Percentiles rank a stretch among this genome's conserved stretches.
These are phyloP conservation scores for Danio tinwini DNA, from an alignment of 2,797 vertebrate species.

Conservation along the genomic window DNA sequence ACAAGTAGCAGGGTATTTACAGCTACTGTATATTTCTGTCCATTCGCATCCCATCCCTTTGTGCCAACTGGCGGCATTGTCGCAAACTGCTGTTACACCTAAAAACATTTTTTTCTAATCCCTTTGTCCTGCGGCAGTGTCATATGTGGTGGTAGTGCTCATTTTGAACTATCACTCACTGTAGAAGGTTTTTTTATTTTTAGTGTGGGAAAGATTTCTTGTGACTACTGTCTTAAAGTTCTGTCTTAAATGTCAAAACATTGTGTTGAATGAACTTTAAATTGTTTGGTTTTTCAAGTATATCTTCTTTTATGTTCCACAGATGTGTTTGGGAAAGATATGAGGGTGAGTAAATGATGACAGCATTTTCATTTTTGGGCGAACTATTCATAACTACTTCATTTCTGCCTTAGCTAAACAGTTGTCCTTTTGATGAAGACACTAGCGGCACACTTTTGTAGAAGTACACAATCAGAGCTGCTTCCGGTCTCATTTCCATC, in stretches of 20 bases:
- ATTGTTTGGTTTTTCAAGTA: not conserved
- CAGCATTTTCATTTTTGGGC: not conserved
- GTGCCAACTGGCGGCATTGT: too few species aligned
- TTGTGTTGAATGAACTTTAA: not conserved
- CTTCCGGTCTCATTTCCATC: constrained; percentile 36
- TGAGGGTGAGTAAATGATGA: constrained; percentile 14
- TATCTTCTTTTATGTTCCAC: not conserved
- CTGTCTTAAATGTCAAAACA: not conserved
- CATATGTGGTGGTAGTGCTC: too few species aligned
- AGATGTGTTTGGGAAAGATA: not conserved
- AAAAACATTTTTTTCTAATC: too few species aligned
- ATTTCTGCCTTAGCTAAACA: constrained; percentile 10
- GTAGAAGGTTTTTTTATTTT: too few species aligned
- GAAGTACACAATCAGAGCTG: constrained; percentile 32
- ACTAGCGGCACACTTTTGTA: constrained; percentile 15
- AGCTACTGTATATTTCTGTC: too few species aligned
- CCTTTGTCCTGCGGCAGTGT: too few species aligned
- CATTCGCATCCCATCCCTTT: too few species aligned
- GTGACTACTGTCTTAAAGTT: not conserved
- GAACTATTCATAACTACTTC: constrained; percentile 1
- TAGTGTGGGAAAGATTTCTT: not conserved
- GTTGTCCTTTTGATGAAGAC: constrained; percentile 20
- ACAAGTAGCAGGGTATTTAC: too few species aligned
- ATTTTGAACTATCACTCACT: too few species aligned
- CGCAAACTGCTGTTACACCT: too few species aligned